These are phyloP conservation scores for Petrocephalus zakoni DNA, from an alignment of 2,113 vertebrate genomes.

Conservation along the genomic window DNA sequence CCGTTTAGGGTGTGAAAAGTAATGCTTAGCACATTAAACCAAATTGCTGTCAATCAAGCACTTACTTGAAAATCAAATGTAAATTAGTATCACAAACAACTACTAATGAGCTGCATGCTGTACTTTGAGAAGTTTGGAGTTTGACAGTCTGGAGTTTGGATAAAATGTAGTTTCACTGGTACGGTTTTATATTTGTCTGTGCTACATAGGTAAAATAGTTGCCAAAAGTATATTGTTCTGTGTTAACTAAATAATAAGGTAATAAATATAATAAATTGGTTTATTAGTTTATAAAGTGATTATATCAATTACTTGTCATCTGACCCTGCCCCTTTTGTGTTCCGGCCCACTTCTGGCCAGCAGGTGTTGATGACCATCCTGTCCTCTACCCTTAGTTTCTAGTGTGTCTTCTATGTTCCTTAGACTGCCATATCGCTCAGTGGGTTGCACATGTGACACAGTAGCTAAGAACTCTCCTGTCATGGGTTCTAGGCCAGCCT, in stretches of 20 bases:
- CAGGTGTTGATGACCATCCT: no score
- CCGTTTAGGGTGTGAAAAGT: slow-evolving; percentile 32
- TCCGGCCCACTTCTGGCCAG: no score
- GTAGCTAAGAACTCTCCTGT: no score
- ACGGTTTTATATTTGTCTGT: neutral
- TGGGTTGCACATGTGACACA: no score
- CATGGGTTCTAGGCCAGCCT: no score
- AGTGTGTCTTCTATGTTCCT: no score
- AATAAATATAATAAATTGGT: neutral
- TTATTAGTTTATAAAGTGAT: neutral
- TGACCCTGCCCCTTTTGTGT: no score
- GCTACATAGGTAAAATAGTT: neutral
- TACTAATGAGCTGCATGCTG: neutral
- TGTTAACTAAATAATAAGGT: neutral
- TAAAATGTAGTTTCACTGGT: neutral
- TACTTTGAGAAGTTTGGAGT: neutral
- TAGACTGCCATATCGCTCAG: no score
- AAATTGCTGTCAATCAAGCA: slow-evolving; percentile 13
- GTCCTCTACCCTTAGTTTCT: no score
- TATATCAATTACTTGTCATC: neutral
- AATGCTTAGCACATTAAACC: neutral
- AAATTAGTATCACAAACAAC: neutral
- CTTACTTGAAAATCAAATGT: neutral
- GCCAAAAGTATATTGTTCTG: neutral
- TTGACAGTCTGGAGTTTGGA: neutral